phyloP scores from a whole-genome alignment of 1,140 invertebrate species.

The Ruditapes philippinarum region DNA sequence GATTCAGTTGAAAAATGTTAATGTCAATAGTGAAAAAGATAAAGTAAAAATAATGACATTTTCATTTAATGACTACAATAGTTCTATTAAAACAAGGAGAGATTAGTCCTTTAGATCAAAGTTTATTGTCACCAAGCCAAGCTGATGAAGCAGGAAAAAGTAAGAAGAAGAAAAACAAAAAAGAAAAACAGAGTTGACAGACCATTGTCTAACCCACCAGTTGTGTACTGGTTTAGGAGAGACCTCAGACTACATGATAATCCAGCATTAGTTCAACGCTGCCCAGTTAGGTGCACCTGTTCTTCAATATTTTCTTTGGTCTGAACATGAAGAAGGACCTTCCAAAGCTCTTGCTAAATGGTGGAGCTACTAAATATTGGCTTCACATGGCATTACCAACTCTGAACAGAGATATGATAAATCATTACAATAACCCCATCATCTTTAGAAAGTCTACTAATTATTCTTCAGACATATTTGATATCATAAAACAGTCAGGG shows the following conservation, averaged over 20 bases:
- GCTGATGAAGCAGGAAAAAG: not conserved
- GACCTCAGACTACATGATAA: slow-evolving; percentile 95
- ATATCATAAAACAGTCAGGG: slow-evolving; percentile 53
- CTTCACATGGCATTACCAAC: slow-evolving; percentile 66
- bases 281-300: slow-evolving; percentile 70
- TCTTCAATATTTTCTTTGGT: slow-evolving; percentile 64
- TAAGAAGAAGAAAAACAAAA: slow-evolving; percentile 44
- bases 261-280: slow-evolving; percentile 92
- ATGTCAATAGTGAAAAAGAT: not conserved
- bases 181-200: slow-evolving; percentile 25
- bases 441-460: slow-evolving; percentile 56
- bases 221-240: slow-evolving; percentile 95
- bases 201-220: slow-evolving; percentile 51
- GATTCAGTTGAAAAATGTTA: not conserved
- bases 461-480: slow-evolving; percentile 32
- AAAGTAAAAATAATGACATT: not conserved
- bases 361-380: slow-evolving; percentile 71
- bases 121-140: not conserved
- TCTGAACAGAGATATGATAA: slow-evolving; percentile 46
- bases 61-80: not conserved
- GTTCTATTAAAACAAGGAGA: not conserved
- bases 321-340: slow-evolving; percentile 64
- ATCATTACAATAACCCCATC: slow-evolving; percentile 64
- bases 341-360: slow-evolving; percentile 56
- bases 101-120: not conserved